Conservation (phyloP, 2,888 invertebrate genomes). For the Tryphoninae sp. region DNA sequence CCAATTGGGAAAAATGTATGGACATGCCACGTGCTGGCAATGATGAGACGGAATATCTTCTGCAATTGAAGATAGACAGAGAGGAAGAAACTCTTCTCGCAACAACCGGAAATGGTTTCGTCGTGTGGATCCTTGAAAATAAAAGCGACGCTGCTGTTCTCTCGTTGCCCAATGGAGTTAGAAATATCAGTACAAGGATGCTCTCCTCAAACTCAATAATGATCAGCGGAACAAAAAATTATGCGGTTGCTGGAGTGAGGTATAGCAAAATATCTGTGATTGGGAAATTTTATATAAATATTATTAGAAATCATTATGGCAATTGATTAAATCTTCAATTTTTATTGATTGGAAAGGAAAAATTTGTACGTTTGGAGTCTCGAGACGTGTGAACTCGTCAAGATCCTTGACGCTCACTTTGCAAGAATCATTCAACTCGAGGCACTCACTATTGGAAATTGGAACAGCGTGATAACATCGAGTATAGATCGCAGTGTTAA, state of each 20-base stretch:
- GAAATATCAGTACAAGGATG: conserved; percentile 96
- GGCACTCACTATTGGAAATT: conserved; percentile 92
- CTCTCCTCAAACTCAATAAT: conserved; percentile 95
- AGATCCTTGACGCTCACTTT: conserved; percentile 97
- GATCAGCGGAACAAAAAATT: conserved; percentile 94
- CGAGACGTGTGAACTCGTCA: conserved; percentile 90
- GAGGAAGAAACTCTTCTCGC: conserved; percentile 92
- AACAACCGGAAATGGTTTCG: conserved; percentile 92
- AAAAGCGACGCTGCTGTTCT: conserved; percentile 85
- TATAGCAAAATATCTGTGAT: conserved; percentile 72
- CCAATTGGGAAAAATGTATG: conserved; percentile 85
- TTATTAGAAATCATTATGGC: conserved; percentile 8
- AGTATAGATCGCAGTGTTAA: conserved; percentile 99
- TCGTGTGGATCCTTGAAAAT: conserved; percentile 89
- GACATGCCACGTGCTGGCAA: conserved; percentile 86
- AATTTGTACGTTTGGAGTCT: conserved; percentile 97
- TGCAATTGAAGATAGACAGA: conserved; percentile 92
- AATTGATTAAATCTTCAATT: conserved; percentile 1
- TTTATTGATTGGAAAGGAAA: conserved; percentile 84
- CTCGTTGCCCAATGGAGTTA: conserved; percentile 91
- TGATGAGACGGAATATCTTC: conserved; percentile 88
- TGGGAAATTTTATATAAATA: background rate
- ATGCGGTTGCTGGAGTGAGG: conserved; percentile 97
- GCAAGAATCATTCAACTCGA: conserved; percentile 96
- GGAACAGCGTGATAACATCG: conserved; percentile 97